A percentile compares a stretch with the other conserved stretches of the same genome.
Conservation (phyloP, 64 coral and sea anemone genomes). For the Stylophora pistillata region DNA sequence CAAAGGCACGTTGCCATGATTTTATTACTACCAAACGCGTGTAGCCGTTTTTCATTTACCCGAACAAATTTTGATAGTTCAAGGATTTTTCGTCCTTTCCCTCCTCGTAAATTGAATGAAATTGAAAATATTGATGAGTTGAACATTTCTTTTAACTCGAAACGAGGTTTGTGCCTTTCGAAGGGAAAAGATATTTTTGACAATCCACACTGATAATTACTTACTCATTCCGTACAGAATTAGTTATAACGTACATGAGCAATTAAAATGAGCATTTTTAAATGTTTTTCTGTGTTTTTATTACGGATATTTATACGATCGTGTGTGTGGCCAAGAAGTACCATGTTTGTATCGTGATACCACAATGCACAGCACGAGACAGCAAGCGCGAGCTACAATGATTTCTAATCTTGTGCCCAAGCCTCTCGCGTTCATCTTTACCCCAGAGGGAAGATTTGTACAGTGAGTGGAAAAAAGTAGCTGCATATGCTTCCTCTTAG, state of each 20-base stretch:
- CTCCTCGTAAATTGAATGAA: not conserved
- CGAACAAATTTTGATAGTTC: not conserved
- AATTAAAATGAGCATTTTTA: not conserved
- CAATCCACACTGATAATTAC: not conserved
- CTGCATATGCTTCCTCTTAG: no score
- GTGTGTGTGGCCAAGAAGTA: no score
- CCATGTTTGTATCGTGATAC: no score
- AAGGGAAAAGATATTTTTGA: not conserved
- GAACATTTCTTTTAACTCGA: not conserved
- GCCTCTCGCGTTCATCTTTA: no score
- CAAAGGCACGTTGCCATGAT: not conserved
- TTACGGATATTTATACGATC: no score
- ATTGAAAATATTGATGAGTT: not conserved
- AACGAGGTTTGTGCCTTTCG: not conserved
- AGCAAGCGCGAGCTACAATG: no score
- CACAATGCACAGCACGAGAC: no score
- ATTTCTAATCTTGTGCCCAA: no score
- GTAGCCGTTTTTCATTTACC: conserved; percentile 6
- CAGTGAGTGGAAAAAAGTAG: no score
- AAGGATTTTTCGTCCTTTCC: not conserved
- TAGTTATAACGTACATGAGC: not conserved
- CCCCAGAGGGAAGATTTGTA: no score
- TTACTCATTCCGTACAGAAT: not conserved
- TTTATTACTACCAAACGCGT: not conserved
- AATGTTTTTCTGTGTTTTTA: no score